Percentiles rank a stretch among this genome's conserved stretches.
These are phyloP conservation scores for Glossophaga mutica DNA, from an alignment of 2,797 vertebrate genomes.

Conservation along the genomic window DNA sequence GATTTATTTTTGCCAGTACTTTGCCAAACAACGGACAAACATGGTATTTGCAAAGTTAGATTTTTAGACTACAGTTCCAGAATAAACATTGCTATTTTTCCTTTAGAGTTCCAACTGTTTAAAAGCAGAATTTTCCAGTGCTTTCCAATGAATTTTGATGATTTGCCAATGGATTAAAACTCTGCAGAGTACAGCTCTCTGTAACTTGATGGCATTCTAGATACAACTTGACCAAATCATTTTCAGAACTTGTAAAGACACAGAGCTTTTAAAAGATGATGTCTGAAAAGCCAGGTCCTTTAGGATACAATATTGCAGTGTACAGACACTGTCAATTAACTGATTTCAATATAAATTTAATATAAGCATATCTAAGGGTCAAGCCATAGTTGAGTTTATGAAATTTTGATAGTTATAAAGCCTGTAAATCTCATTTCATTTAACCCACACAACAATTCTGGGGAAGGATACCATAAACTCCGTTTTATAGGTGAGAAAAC, in stretches of 20 bases:
- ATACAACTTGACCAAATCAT: neutral
- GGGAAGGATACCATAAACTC: neutral
- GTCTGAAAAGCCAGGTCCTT: slow-evolving; percentile 13
- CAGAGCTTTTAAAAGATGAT: neutral
- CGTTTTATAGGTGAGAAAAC: neutral
- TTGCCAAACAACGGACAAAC: neutral
- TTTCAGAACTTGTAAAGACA: slow-evolving; percentile 15
- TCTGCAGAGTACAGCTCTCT: neutral
- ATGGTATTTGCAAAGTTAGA: slow-evolving; percentile 23
- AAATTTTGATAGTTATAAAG: neutral
- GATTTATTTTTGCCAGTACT: slow-evolving; percentile 5
- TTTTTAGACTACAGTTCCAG: neutral
- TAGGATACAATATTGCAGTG: neutral
- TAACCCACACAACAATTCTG: slow-evolving; percentile 2
- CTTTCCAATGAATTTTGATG: slow-evolving; percentile 36
- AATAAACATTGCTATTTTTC: slow-evolving; percentile 29
- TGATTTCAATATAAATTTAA: neutral
- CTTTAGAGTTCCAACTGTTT: neutral
- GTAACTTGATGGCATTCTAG: neutral
- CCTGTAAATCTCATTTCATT: slow-evolving; percentile 2
- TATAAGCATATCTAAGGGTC: neutral
- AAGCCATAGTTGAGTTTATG: neutral
- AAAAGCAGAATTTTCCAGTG: slow-evolving; percentile 25
- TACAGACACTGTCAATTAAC: neutral
- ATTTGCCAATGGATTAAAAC: neutral